Percentiles rank a stretch among this genome's conserved stretches.
Conservation (phyloP, 2,888 invertebrate genomes). For the Biston betularia region DNA sequence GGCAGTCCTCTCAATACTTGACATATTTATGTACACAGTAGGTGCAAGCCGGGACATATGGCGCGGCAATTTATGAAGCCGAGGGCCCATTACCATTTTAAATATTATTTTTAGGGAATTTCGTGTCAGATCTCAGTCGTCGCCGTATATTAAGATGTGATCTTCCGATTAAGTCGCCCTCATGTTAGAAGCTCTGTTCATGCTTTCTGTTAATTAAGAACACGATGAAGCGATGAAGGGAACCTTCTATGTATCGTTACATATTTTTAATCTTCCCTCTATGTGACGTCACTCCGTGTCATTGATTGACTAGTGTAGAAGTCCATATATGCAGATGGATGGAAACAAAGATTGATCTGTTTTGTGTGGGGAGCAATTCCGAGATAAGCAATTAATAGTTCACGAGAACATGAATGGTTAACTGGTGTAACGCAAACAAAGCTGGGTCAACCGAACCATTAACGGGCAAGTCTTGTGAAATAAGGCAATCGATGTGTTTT, state of each 20-base stretch:
- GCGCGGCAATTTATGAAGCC: slow-evolving; percentile 84
- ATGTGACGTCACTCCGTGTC: slow-evolving; percentile 6
- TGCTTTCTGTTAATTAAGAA: slow-evolving; percentile 81
- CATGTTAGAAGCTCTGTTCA: slow-evolving; percentile 71
- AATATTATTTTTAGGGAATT: slow-evolving; percentile 87
- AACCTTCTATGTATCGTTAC: slow-evolving; percentile 38
- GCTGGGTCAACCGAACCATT: slow-evolving; percentile 84
- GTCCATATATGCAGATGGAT: slow-evolving; percentile 2
- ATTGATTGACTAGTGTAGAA: not conserved
- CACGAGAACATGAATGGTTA: slow-evolving; percentile 67
- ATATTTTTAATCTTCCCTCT: slow-evolving; percentile 27
- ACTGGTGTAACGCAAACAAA: slow-evolving; percentile 80
- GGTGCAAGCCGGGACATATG: slow-evolving; percentile 84
- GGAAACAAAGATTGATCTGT: slow-evolving; percentile 32
- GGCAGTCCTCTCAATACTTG: slow-evolving; percentile 80
- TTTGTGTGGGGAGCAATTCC: slow-evolving; percentile 30
- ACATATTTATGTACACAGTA: slow-evolving; percentile 86
- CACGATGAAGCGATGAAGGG: slow-evolving; percentile 54
- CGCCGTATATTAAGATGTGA: slow-evolving; percentile 84
- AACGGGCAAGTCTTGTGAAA: no score
- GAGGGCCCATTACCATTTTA: slow-evolving; percentile 85
- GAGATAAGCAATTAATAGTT: slow-evolving; percentile 74
- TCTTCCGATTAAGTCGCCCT: slow-evolving; percentile 82
- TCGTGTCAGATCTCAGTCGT: slow-evolving; percentile 86
- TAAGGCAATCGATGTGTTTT: no score